phyloP scores from a whole-genome alignment of 2,113 vertebrate species.

The Rostratula benghalensis region DNA sequence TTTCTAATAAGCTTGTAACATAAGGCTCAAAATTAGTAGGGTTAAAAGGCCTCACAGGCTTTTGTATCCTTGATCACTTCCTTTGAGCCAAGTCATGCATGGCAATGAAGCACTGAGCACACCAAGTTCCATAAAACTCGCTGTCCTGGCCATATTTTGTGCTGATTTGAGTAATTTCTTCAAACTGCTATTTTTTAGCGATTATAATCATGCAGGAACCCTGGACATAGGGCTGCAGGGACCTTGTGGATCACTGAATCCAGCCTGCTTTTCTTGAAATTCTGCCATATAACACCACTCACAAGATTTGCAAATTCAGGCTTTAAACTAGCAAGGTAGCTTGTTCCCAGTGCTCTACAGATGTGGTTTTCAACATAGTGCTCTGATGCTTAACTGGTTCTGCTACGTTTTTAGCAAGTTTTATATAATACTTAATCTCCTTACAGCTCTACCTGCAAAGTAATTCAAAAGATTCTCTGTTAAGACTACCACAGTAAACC shows the following conservation, averaged over 20 bases:
- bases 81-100: not conserved
- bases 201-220: not conserved
- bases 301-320: not conserved
- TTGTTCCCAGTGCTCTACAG: not conserved
- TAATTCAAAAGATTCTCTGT: slow-evolving; percentile 37
- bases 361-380: not conserved
- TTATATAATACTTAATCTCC: slow-evolving; percentile 5
- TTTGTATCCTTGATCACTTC: not conserved
- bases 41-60: not conserved
- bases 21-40: not conserved
- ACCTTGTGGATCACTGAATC: not conserved
- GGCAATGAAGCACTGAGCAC: not conserved
- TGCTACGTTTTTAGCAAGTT: not conserved
- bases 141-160: not conserved
- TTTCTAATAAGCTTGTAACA: not conserved
- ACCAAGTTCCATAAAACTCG: not conserved
- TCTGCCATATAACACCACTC: not conserved
- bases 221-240: not conserved
- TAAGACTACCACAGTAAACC: slow-evolving; percentile 11
- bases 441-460: slow-evolving; percentile 30
- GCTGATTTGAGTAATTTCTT: not conserved
- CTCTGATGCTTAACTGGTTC: not conserved
- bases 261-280: not conserved
- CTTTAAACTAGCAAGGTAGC: not conserved
- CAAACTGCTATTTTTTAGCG: not conserved